Conservation (phyloP, 2,797 vertebrate genomes). For the Parauchenoglanis ngamensis region DNA sequence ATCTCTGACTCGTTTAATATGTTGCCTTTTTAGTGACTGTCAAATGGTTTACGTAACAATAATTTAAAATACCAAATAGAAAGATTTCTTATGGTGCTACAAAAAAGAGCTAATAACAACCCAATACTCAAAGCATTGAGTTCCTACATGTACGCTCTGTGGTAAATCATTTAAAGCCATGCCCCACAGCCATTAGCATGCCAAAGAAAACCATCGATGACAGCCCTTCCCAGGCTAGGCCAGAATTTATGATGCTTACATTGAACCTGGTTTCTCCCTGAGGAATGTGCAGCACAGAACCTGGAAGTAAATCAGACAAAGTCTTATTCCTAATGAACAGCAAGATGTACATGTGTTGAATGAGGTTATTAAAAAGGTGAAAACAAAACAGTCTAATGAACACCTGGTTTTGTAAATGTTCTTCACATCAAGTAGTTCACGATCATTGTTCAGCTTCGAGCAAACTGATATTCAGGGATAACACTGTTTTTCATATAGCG, state of each 20-base stretch:
- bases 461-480: conserved; percentile 6
- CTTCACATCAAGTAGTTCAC: not conserved
- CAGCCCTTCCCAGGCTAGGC: conserved; percentile 61
- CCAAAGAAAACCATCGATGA: conserved; percentile 68
- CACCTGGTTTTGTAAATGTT: conserved; percentile 14
- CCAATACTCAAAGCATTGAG: conserved; percentile 25
- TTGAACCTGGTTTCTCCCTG: conserved; percentile 68
- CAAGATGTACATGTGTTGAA: conserved; percentile 6
- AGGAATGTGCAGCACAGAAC: conserved; percentile 68
- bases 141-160: conserved; percentile 38
- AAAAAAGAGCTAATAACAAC: conserved; percentile 28
- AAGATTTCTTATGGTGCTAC: conserved; percentile 20
- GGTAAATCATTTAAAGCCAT: conserved; percentile 38
- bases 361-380: not conserved
- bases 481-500: conserved; percentile 16
- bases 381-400: not conserved
- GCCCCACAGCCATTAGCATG: conserved; percentile 46
- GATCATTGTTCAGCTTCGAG: not conserved
- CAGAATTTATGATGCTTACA: conserved; percentile 68
- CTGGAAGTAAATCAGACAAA: conserved; percentile 63
- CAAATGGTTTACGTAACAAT: conserved; percentile 19
- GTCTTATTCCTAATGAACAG: conserved; percentile 26
- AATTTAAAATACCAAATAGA: conserved; percentile 7
- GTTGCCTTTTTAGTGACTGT: conserved; percentile 25
- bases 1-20: conserved; percentile 11